phyloP scores from a whole-genome alignment of 2,113 vertebrate species.

The Prinia subflava region DNA sequence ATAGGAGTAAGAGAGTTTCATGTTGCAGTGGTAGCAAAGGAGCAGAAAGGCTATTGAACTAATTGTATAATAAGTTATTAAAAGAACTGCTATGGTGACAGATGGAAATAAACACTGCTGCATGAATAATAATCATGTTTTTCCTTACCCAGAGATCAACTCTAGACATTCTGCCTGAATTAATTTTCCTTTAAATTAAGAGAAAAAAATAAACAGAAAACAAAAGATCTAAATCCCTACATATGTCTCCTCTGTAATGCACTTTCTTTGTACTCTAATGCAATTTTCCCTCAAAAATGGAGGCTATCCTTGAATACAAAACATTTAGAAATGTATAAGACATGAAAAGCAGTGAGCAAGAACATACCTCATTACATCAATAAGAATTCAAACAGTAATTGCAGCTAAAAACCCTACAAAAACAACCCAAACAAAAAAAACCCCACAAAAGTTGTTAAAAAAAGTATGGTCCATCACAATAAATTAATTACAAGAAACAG shows the following conservation, averaged over 20 bases:
- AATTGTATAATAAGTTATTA: constrained; percentile 62
- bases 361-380: background rate
- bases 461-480: background rate
- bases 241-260: background rate
- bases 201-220: constrained; percentile 37
- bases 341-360: background rate
- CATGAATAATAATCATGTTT: constrained; percentile 66
- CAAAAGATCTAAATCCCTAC: constrained; percentile 25
- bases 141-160: constrained; percentile 63
- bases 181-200: constrained; percentile 66
- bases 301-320: background rate
- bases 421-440: background rate
- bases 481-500: background rate
- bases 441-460: background rate
- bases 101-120: constrained; percentile 68
- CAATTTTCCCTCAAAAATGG: background rate
- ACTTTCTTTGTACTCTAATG: background rate
- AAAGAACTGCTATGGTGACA: constrained; percentile 57
- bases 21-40: background rate
- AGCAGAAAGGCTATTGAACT: constrained; percentile 53
- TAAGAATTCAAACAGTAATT: background rate
- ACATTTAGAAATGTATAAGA: background rate
- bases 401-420: background rate
- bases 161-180: constrained; percentile 67
- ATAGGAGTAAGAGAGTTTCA: background rate